phyloP scores from a whole-genome alignment of 2,797 vertebrate species.

The Anguilla marmorata region DNA sequence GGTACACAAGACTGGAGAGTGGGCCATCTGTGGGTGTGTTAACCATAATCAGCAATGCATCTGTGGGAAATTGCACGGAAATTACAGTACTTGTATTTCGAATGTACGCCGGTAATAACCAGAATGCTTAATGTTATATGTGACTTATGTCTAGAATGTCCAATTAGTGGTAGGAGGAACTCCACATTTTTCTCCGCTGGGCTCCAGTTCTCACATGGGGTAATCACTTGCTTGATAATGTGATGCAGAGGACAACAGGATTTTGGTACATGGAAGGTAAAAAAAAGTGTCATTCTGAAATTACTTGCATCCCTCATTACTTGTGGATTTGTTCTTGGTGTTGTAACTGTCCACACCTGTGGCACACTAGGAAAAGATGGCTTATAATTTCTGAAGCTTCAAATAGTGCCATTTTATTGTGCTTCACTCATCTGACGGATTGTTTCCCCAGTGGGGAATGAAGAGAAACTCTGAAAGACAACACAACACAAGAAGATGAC shows the following conservation, averaged over 20 bases:
- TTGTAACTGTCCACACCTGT: background rate
- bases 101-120: slow-evolving; percentile 21
- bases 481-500: no score
- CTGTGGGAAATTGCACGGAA: slow-evolving; percentile 24
- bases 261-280: background rate
- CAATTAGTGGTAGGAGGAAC: slow-evolving; percentile 39
- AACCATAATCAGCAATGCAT: slow-evolving; percentile 8
- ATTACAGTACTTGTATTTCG: slow-evolving; percentile 19
- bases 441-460: no score
- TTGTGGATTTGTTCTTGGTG: no score
- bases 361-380: background rate
- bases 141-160: slow-evolving; percentile 35
- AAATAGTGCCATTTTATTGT: background rate
- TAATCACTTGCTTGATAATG: background rate
- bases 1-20: slow-evolving; percentile 23
- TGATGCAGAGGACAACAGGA: background rate
- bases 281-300: background rate
- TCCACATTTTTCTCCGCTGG: slow-evolving; percentile 22
- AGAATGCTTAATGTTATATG: slow-evolving; percentile 33
- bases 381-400: background rate
- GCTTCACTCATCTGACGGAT: background rate
- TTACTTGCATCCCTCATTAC: no score
- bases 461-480: no score
- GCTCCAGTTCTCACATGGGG: slow-evolving; percentile 16
- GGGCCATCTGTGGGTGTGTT: background rate